Evolutionary conservation across 2,797 vertebrate species (phyloP), one percentile per base, ranked within the genome.

Genomic region (Esox lucius): DNA sequence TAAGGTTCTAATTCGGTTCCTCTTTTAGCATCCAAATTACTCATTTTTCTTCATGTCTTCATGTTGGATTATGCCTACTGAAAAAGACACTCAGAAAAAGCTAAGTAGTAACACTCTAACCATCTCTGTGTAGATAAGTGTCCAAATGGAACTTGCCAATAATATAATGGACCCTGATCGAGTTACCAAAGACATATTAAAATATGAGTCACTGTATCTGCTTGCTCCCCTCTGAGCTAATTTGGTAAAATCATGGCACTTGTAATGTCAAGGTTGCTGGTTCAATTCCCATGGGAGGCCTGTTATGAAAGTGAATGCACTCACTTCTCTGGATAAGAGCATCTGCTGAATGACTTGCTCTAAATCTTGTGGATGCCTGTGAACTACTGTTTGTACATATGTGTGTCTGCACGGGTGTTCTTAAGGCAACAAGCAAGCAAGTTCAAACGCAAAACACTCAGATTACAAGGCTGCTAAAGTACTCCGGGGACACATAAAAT

Each of bases 351-450:
- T 46, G 12, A 46, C 12, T 46, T 46, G 1, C 42, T 12, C 42
- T 13, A 46, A 11, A 7, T 13, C 42, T 1, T n/a, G 49, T 71
- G 70, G 17, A 39, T 35, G 53, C 22, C 24, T 71, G 51, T 61
- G 9, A 59, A 53, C 13, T 16, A 19, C n/a, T 71, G 42, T 17
- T 22, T 46, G 42, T 69, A 24, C 28, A 16, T 16, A 7, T 46
- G 59, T 26, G 71, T 71, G 68, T 80, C 74, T 70, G 56, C 68
- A 71, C 39, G 24, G 5, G 35, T 46, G n/a, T 71, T 53, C 51
- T 28, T 19, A 28, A 61, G 42, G 59, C 59, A 62, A 28, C 24
- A 64, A 72, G 71, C 4, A 62, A 46, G 53, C 22, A 62, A 42
- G 56, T 72, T 64, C n/a, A 64, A 62, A 61, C 56, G 39, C 61